Conservation (phyloP, 2,797 vertebrate genomes). For the Echiichthys vipera region DNA sequence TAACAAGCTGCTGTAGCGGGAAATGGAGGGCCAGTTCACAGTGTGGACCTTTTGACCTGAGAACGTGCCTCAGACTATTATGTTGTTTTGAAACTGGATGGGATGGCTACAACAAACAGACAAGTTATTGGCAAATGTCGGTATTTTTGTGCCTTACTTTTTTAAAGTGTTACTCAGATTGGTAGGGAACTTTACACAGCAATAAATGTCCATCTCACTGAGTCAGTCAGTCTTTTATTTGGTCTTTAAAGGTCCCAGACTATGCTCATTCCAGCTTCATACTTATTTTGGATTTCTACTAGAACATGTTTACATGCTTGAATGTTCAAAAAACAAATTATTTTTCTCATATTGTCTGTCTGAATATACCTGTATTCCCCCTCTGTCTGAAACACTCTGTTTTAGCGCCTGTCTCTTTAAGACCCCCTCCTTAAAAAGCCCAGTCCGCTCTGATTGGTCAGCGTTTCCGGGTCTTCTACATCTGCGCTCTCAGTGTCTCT, state of each 20-base stretch:
- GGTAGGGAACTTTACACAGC: background rate
- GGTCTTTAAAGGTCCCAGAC: background rate
- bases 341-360: too few relatives aligned
- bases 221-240: background rate
- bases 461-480: too few relatives aligned
- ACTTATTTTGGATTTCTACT: too few relatives aligned
- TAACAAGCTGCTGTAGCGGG: conserved; percentile 40
- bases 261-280: too few relatives aligned
- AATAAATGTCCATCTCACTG: background rate
- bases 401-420: too few relatives aligned
- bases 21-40: conserved; percentile 11
- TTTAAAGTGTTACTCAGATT: background rate
- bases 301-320: too few relatives aligned
- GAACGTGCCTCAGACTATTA: conserved; percentile 7
- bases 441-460: too few relatives aligned
- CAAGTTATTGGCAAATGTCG: background rate
- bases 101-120: background rate
- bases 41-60: conserved; percentile 19
- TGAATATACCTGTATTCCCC: too few relatives aligned
- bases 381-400: too few relatives aligned
- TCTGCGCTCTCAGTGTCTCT: too few relatives aligned
- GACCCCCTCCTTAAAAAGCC: too few relatives aligned
- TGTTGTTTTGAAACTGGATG: conserved; percentile 10
- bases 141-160: background rate
- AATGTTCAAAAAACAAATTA: too few relatives aligned